Base-by-base conservation (phyloP, 2,113 vertebrate species). In the Thamnophis sirtalis region DNA sequence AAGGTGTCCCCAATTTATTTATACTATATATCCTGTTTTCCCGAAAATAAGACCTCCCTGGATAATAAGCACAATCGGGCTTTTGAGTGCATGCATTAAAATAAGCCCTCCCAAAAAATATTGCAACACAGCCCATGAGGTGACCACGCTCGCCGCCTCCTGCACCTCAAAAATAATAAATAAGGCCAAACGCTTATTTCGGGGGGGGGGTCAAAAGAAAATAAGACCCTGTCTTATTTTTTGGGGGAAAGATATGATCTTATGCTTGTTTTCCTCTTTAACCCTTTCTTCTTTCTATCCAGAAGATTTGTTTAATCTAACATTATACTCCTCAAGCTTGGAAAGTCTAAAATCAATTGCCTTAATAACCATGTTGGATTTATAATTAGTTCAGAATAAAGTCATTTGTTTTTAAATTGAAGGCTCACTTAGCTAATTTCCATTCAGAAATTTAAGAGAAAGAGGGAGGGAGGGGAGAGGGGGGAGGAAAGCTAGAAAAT, bases 271-370 rank as follows among this genome's bases (percentile, higher is more conserved):
- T n/a, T 3, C 38, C 50, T 33, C 86, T 54, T 87, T 96, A 96
- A 97, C 95, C 93, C 93, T 95, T 97, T 84, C 90, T 43, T 53
- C 73, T 95, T 95, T 96, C 95, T 94, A 93, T 96, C 91, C 94
- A 96, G 95, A 96, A 96, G 87, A 95, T 95, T 93, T 96, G 95
- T 95, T 96, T 97, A 96, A 95, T 94, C 94, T 96, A 96, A 97
- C 96, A 95, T 94, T 94, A 96, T 97, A 96, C 96, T 96, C 95
- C 94, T 94, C 96, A 96, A 96, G 85, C 93, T 95, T 95, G 94
- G 93, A 94, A 97, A 96, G 95, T 96, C 95, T 96, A 92, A 92
- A 96, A 94, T 95, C 93, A 96, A 93, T 96, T 96, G 95, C 95
- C 95, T 96, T 96, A 93, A 95, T 94, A 96, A 95, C 95, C 92